Percentiles rank a stretch among this genome's conserved stretches.
These are phyloP conservation scores for Aleiodes alternator DNA, from an alignment of 2,888 invertebrate species.

Conservation along the genomic window DNA sequence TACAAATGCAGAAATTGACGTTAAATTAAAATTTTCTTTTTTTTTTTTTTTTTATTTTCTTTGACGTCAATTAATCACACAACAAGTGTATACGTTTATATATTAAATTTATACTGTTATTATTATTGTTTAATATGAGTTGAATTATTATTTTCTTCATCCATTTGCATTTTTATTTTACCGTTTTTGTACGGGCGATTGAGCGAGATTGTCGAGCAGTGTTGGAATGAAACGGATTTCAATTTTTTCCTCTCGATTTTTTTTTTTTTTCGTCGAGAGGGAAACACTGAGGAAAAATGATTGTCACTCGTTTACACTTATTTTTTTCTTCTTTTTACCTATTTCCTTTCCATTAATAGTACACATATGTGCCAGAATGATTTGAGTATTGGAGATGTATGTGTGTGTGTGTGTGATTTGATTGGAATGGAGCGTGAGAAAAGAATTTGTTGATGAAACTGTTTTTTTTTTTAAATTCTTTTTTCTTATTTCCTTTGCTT, in stretches of 20 bases:
- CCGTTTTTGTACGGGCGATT: conserved; percentile 57
- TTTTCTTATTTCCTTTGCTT: not conserved
- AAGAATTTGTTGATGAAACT: not conserved
- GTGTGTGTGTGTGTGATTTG: too few species aligned
- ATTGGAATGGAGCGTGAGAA: conserved; percentile 28
- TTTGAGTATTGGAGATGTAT: conserved; percentile 7
- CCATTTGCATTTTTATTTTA: not conserved
- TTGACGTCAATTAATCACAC: conserved; percentile 30
- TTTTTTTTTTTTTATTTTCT: not conserved
- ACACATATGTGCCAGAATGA: not conserved
- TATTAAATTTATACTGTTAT: conserved; percentile 39
- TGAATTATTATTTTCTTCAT: conserved; percentile 32
- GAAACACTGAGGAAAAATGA: conserved; percentile 65
- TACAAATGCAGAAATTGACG: conserved; percentile 37
- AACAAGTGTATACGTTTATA: conserved; percentile 41
- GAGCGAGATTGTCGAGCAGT: conserved; percentile 56
- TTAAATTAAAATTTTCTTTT: not conserved
- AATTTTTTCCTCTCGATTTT: not conserved
- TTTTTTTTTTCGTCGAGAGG: conserved; percentile 45
- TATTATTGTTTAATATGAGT: conserved; percentile 44
- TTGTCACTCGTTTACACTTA: conserved; percentile 65
- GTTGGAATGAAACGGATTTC: conserved; percentile 33
- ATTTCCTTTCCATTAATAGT: conserved; percentile 3
- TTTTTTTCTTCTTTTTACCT: conserved; percentile 14
- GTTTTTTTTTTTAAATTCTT: not conserved